Conservation (phyloP, 2,888 invertebrate genomes). For the Volucella inanis region DNA sequence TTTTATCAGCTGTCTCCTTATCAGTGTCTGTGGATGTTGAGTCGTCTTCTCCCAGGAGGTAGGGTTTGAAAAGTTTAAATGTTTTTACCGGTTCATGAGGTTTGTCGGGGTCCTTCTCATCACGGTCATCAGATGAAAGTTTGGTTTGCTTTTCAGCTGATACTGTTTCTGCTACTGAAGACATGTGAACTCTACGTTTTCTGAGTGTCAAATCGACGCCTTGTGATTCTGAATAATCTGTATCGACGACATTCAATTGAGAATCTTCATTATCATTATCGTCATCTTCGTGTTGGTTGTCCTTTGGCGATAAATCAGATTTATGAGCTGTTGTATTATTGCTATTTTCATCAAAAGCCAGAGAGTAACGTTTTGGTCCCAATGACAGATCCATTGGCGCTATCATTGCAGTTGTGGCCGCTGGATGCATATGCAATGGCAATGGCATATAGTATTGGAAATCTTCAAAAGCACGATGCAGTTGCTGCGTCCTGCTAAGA, state of each 20-base stretch:
- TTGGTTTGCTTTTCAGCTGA: slow-evolving; percentile 79
- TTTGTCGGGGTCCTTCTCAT: slow-evolving; percentile 59
- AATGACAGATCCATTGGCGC: slow-evolving; percentile 82
- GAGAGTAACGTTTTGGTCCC: slow-evolving; percentile 75
- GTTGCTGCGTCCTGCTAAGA: slow-evolving; percentile 64
- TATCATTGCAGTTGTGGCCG: slow-evolving; percentile 71
- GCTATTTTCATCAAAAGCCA: slow-evolving; percentile 45
- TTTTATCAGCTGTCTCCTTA: slow-evolving; percentile 54
- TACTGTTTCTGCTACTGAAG: slow-evolving; percentile 37
- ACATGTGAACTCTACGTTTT: slow-evolving; percentile 78
- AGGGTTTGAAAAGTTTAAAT: slow-evolving; percentile 90
- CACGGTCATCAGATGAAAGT: slow-evolving; percentile 45
- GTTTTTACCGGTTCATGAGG: slow-evolving; percentile 82
- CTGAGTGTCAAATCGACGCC: slow-evolving; percentile 80
- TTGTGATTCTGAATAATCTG: slow-evolving; percentile 63
- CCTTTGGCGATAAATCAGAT: slow-evolving; percentile 54
- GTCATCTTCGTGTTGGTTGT: slow-evolving; percentile 30
- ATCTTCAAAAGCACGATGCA: slow-evolving; percentile 72
- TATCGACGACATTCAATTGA: slow-evolving; percentile 67
- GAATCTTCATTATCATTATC: slow-evolving; percentile 64
- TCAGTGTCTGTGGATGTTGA: slow-evolving; percentile 77
- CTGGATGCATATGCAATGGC: slow-evolving; percentile 66
- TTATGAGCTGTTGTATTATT: slow-evolving; percentile 48
- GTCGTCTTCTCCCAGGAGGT: slow-evolving; percentile 87
- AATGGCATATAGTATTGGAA: slow-evolving; percentile 66